These are phyloP conservation scores for Bombyx mori DNA, from an alignment of 1,140 invertebrate species.

Conservation along the genomic window DNA sequence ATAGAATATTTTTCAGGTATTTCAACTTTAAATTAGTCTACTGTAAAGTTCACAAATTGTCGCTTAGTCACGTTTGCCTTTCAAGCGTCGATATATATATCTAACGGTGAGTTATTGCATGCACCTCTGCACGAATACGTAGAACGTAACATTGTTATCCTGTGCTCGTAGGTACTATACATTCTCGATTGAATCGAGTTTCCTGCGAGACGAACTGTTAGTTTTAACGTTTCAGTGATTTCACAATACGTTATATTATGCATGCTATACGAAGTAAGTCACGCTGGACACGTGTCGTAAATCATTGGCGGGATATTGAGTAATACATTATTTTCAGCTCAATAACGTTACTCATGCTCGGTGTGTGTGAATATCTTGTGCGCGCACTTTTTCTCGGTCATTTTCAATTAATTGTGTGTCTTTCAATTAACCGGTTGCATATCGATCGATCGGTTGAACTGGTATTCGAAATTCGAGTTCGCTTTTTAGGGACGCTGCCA, in stretches of 20 bases:
- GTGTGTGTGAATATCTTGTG: conserved; percentile 2
- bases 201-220: background rate
- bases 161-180: too few relatives aligned
- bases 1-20: too few relatives aligned
- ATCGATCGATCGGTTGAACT: background rate
- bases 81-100: too few relatives aligned
- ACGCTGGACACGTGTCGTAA: conserved; percentile 1
- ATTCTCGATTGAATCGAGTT: background rate
- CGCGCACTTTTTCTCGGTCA: conserved; percentile 2
- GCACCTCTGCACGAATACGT: too few relatives aligned
- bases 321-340: conserved; percentile 7
- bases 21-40: too few relatives aligned
- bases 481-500: background rate
- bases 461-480: conserved; percentile 1
- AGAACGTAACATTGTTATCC: too few relatives aligned
- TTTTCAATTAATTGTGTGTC: too few relatives aligned
- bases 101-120: too few relatives aligned
- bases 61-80: too few relatives aligned
- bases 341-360: conserved; percentile 3
- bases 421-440: background rate
- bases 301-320: conserved; percentile 7
- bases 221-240: conserved; percentile 2
- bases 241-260: conserved; percentile 1
- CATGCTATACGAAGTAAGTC: background rate
- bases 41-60: too few relatives aligned